These are phyloP conservation scores for Bimastos eiseni DNA, from an alignment of 2,888 invertebrate genomes.

Conservation along the genomic window DNA sequence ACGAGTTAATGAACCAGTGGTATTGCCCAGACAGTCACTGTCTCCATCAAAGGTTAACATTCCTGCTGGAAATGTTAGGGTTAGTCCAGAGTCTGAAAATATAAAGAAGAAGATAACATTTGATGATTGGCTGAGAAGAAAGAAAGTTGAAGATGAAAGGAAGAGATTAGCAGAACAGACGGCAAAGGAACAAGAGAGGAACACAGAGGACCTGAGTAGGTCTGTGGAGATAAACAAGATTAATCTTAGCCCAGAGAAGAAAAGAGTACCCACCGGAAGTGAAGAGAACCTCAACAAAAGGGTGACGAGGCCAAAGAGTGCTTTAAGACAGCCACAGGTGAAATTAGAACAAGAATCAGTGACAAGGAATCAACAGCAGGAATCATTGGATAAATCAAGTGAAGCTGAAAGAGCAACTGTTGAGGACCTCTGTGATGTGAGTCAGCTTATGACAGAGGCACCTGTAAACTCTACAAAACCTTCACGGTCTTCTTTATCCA, in stretches of 20 bases:
- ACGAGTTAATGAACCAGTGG: background rate
- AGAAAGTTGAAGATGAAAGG: background rate
- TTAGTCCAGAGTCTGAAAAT: background rate
- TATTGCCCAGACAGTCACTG: background rate
- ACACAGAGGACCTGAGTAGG: background rate
- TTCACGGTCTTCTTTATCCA: background rate
- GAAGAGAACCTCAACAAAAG: background rate
- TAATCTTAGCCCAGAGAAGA: background rate
- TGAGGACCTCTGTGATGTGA: background rate
- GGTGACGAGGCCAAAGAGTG: background rate
- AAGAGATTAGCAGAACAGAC: background rate
- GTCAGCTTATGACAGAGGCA: background rate
- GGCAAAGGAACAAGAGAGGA: background rate
- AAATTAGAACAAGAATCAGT: background rate
- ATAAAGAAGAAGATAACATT: constrained; percentile 18
- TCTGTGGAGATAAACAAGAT: background rate
- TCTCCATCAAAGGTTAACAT: background rate
- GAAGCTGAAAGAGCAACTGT: background rate
- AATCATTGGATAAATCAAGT: background rate
- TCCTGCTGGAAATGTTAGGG: background rate
- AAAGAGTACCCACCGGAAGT: background rate
- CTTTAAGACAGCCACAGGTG: background rate
- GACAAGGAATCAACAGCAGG: background rate
- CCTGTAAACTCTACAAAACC: background rate
- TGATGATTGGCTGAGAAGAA: constrained; percentile 2